Base-by-base conservation (phyloP, 2,888 invertebrate species). In the Micropterix aruncella region DNA sequence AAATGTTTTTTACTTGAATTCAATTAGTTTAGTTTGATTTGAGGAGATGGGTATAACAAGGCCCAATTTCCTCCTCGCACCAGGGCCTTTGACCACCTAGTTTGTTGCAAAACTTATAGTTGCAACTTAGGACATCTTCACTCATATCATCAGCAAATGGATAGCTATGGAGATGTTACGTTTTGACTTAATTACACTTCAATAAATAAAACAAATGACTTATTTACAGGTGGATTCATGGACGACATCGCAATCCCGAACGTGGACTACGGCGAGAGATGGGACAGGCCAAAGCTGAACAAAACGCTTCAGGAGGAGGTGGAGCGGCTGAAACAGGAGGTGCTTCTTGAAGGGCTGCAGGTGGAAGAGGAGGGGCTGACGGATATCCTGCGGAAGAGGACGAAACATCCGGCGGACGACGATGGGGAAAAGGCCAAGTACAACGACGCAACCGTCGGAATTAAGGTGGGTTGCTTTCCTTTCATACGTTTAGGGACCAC, bases 221-320 rank as follows among this genome's bases (percentile, higher is more conserved):
- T n/a, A 52, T 56, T 77, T 76, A 16, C 73, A 90, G 90, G 75
- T 55, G 80, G 79, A 44, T 89, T 88, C 57, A 72, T 83, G 70
- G 89, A 88, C 1, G 90, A 91, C 62, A 89, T 90, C 49, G 89
- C 90, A 0, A 66, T 90, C 50, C 80, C 88, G 27, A 77, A 80
- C 53, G 51, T 63, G 46, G 69, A 71, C 51, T 68, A 62, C 48
- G 57, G 63, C 40, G 59, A 58, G 55, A 70, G 57, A 43, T 38
- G 66, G 59, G 61, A 68, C 3, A 58, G 67, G 19, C 68, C 71
- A 44, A 74, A 73, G 57, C 72, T 75, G 49, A 82, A 79, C 63
- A 77, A 78, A 57, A 77, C 74, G 17, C 72, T 81, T 46, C 80
- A 84, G 59, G 79, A 83, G 59, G 85, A 87, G 59, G 73, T 87